Conservation (phyloP, 1,140 invertebrate genomes). For the Cydia amplana region DNA sequence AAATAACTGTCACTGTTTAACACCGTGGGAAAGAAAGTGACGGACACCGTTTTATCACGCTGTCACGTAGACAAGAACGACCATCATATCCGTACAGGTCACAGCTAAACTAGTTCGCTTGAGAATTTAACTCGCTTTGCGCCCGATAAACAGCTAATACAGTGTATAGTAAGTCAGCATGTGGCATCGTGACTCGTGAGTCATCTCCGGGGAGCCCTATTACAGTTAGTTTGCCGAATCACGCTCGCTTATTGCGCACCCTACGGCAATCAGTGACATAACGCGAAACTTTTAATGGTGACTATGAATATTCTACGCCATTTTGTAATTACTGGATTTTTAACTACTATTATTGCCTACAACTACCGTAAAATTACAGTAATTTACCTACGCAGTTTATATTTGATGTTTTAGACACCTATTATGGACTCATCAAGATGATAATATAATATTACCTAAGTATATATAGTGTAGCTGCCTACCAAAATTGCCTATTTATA, state of each 20-base stretch:
- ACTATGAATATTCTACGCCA: not conserved
- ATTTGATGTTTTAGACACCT: not conserved
- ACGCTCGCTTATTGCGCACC: conserved; percentile 61
- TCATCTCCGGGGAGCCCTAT: conserved; percentile 60
- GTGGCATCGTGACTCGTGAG: conserved; percentile 44
- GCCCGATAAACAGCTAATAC: not conserved
- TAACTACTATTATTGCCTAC: not conserved
- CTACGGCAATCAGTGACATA: conserved; percentile 32
- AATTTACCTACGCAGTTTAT: not conserved
- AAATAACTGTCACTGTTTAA: too few relatives aligned
- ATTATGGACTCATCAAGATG: not conserved
- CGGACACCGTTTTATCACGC: too few relatives aligned
- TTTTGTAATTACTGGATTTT: not conserved
- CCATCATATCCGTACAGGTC: too few relatives aligned
- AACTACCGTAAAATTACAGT: conserved; percentile 3
- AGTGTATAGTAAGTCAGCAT: conserved; percentile 35
- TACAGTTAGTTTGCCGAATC: conserved; percentile 66
- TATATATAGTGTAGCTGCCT: too few relatives aligned
- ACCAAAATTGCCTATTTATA: too few relatives aligned
- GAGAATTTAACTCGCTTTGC: not conserved
- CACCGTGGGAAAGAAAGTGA: too few relatives aligned
- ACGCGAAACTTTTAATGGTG: conserved; percentile 32
- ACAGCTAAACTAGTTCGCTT: not conserved
- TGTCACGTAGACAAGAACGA: too few relatives aligned
- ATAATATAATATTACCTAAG: too few relatives aligned